Evolutionary conservation across 2,797 vertebrate species (phyloP).

Genomic region (Pipistrellus pipistrellus): DNA sequence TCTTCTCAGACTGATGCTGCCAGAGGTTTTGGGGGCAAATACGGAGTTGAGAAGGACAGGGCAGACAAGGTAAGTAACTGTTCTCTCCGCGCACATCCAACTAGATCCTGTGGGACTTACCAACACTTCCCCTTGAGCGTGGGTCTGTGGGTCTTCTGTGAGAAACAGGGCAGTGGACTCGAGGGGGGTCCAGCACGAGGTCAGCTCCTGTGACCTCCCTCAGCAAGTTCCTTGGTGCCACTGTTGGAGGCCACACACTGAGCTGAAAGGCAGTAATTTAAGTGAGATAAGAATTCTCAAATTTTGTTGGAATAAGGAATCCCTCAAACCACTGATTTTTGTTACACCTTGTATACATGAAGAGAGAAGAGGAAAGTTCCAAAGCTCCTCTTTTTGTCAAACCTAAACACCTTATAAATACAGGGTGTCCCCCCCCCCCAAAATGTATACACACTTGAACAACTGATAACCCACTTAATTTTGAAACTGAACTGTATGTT

Average conservation of each 20-base stretch:
- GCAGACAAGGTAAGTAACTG: constrained; percentile 92
- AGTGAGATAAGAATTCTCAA: neutral
- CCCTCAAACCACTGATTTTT: neutral
- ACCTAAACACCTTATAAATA: neutral
- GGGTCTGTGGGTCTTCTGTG: neutral
- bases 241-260: neutral
- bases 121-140: neutral
- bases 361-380: neutral
- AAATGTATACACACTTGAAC: too few relatives aligned
- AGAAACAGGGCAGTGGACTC: neutral
- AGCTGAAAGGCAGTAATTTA: neutral
- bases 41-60: constrained; percentile 95
- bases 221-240: neutral
- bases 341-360: neutral
- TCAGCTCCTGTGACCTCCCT: neutral
- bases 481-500: too few relatives aligned
- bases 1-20: constrained; percentile 96
- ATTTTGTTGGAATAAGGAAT: constrained; percentile 38
- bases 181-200: neutral
- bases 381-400: constrained; percentile 39
- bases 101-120: neutral
- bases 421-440: too few relatives aligned
- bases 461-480: too few relatives aligned
- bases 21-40: constrained; percentile 96
- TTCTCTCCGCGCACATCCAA: accelerated